Evolutionary conservation across 2,888 invertebrate species (phyloP).

Genomic region (Thereva nobilitata): DNA sequence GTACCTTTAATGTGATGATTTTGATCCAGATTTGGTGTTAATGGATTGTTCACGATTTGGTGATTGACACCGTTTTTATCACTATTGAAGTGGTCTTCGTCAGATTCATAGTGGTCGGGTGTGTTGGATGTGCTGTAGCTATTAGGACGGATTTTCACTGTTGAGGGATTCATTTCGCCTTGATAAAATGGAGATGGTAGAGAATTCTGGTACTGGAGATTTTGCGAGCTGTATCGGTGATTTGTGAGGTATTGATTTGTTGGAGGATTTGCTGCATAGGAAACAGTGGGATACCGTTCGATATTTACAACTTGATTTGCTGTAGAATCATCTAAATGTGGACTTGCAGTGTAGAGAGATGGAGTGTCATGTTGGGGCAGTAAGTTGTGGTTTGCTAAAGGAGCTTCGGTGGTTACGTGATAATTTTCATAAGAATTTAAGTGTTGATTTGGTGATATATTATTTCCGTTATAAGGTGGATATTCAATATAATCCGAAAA

Average conservation of each 20-base stretch:
- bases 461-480: constrained; percentile 35
- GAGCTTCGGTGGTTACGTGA: constrained; percentile 46
- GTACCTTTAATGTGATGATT: constrained; percentile 4
- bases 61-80: constrained; percentile 20
- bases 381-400: constrained; percentile 35
- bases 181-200: constrained; percentile 44
- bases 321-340: constrained; percentile 53
- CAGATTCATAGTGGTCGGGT: constrained; percentile 44
- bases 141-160: constrained; percentile 52
- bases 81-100: constrained; percentile 40
- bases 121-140: constrained; percentile 52
- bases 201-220: constrained; percentile 37
- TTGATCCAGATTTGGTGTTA: constrained; percentile 17
- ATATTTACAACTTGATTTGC: constrained; percentile 50
- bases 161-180: constrained; percentile 46
- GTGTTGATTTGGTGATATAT: constrained; percentile 32
- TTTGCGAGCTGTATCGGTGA: constrained; percentile 34
- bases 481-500: constrained; percentile 28
- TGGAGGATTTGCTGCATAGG: constrained; percentile 1
- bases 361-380: constrained; percentile 34
- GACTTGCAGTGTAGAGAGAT: constrained; percentile 52
- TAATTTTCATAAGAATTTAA: constrained; percentile 23
- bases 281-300: constrained; percentile 47
- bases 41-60: constrained; percentile 37
- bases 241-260: background rate